phyloP scores from a whole-genome alignment of 1,140 invertebrate genomes.

The Pseudomyrmex gracilis region DNA sequence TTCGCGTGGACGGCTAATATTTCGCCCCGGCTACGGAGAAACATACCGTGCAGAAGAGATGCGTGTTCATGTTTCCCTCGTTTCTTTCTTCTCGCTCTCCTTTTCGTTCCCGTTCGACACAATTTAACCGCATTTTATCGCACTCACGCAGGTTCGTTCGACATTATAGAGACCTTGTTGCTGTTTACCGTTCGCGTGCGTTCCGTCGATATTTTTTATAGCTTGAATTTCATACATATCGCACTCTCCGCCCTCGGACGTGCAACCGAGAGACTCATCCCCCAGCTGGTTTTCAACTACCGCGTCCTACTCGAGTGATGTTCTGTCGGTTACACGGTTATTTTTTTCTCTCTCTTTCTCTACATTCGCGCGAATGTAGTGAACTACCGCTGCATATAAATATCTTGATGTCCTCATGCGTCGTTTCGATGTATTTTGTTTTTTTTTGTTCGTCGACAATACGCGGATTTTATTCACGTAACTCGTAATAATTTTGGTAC shows the following conservation, averaged over 20 bases:
- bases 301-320: slow-evolving; percentile 33
- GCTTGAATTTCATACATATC: slow-evolving; percentile 49
- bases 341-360: slow-evolving; percentile 4
- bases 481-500: too few species aligned
- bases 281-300: slow-evolving; percentile 38
- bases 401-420: not conserved
- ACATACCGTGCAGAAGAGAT: slow-evolving; percentile 24
- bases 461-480: too few species aligned
- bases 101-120: slow-evolving; percentile 6
- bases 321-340: slow-evolving; percentile 18
- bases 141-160: slow-evolving; percentile 34
- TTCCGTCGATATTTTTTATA: slow-evolving; percentile 64
- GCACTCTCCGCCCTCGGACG: slow-evolving; percentile 4
- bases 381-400: slow-evolving; percentile 9
- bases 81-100: not conserved
- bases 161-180: slow-evolving; percentile 60
- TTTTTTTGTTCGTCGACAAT: not conserved
- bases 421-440: not conserved
- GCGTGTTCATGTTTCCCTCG: not conserved
- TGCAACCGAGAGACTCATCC: not conserved
- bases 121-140: slow-evolving; percentile 57
- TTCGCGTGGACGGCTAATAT: slow-evolving; percentile 68
- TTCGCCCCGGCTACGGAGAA: slow-evolving; percentile 49
- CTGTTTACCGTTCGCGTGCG: slow-evolving; percentile 63
- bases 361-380: not conserved